Evolutionary conservation across 2,113 vertebrate species (phyloP), one percentile per base, ranked within the genome.

Genomic region (Phaethon lepturus): DNA sequence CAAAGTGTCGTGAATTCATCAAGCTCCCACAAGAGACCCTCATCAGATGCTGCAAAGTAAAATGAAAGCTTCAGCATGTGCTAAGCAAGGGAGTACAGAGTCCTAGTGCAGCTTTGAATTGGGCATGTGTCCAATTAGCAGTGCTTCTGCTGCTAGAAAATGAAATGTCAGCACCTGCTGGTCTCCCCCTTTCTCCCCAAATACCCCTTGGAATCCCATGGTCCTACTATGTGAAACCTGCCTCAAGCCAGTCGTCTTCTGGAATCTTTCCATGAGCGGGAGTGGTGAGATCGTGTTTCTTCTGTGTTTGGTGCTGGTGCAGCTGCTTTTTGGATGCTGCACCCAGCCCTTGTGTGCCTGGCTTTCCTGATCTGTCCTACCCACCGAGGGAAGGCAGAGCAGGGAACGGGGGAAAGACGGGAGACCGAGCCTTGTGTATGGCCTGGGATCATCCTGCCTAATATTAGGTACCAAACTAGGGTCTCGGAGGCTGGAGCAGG

Each of bases 381-480:
- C 33, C 80, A 44, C 14, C 2, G 1, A 5, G 19, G 59, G 18
- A 49, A 17, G 12, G 22, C 29, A 29, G 22, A 62, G n/a, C 1
- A 1, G 23, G 10, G 49, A 84, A 19, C 1, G 1, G 24, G 11
- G 9, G 29, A 77, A 68, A 50, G 24, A 23, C 0, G 31, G 22
- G 49, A 45, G 25, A 33, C n/a, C 28, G 45, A 66, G 59, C 33
- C 25, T 69, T 0, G 0, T 20, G 40, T 49, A 12, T 28, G 26
- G 33, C 33, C 44, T 75, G 38, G 28, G 31, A 22, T 49, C 17
- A 56, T 33, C 73, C 50, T 7, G 6, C 14, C 31, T 49, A 11
- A 3, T 31, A 10, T 44, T 58, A 53, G 44, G 45, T 63, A 89
- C 33, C 33, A 40, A 42, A 42, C 10, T 55, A 15, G 0, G 5